phyloP scores from a whole-genome alignment of 2,113 vertebrate genomes.

The Corvus cornix region DNA sequence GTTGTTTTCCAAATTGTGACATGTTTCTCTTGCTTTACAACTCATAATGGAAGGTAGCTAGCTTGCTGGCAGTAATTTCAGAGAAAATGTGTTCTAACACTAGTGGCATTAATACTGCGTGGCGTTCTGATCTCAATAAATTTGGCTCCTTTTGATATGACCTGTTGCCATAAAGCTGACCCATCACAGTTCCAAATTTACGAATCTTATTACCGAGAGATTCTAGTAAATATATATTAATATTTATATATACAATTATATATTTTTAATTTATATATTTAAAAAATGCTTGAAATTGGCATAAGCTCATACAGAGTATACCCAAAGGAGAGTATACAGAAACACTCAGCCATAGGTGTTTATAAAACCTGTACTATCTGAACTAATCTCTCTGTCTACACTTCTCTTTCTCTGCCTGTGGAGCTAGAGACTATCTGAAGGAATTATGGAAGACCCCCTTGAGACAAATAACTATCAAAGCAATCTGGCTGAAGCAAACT shows the following conservation, averaged over 20 bases:
- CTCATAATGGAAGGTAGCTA: not conserved
- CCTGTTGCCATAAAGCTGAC: not conserved
- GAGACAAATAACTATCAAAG: slow-evolving; percentile 67
- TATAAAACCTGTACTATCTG: not conserved
- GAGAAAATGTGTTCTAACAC: not conserved
- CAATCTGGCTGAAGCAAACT: slow-evolving; percentile 49
- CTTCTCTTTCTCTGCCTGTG: not conserved
- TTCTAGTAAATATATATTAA: not conserved
- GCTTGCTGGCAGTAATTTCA: not conserved
- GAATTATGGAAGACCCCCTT: slow-evolving; percentile 2
- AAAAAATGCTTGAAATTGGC: not conserved
- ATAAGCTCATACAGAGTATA: not conserved
- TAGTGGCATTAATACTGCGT: not conserved
- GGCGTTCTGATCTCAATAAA: not conserved
- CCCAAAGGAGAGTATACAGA: not conserved
- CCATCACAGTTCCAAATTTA: not conserved
- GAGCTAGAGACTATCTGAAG: not conserved
- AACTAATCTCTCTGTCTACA: not conserved
- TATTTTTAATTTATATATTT: not conserved
- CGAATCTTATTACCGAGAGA: not conserved
- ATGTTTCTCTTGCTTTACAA: not conserved
- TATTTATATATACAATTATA: not conserved
- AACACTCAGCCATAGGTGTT: not conserved
- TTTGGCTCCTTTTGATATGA: not conserved
- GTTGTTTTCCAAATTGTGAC: not conserved